Conservation (phyloP, 2,797 vertebrate species). For the Eospalax fontanierii region DNA sequence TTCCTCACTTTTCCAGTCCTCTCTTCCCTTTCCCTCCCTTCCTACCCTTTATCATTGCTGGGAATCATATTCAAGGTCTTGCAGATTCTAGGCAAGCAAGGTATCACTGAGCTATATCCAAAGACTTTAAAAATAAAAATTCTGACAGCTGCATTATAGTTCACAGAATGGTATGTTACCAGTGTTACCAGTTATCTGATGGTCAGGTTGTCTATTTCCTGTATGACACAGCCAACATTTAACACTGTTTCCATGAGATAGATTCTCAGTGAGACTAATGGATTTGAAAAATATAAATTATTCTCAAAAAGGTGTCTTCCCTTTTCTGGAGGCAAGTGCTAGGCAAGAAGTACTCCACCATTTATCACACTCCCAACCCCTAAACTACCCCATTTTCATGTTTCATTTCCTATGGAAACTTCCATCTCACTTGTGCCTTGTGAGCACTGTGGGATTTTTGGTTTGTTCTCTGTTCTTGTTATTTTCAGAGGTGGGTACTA, state of each 20-base stretch:
- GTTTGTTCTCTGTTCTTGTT: background rate
- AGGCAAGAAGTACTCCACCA: background rate
- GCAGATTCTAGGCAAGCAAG: background rate
- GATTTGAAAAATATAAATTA: background rate
- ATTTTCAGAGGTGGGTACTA: background rate
- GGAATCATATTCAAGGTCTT: background rate
- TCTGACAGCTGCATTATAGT: too few relatives aligned
- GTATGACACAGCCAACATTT: too few relatives aligned
- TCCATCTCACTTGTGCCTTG: background rate
- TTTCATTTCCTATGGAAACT: background rate
- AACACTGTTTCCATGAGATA: background rate
- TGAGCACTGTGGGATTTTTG: background rate
- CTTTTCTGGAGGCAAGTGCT: background rate
- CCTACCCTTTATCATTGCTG: too few relatives aligned
- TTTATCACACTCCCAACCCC: background rate
- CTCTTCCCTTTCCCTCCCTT: background rate
- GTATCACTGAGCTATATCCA: too few relatives aligned
- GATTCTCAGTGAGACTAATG: background rate
- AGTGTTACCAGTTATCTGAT: too few relatives aligned
- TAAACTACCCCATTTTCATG: background rate
- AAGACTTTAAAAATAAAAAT: too few relatives aligned
- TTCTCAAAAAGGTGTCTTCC: background rate
- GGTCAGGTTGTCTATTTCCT: too few relatives aligned
- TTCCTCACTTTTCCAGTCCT: too few relatives aligned
- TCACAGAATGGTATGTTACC: too few relatives aligned